A percentile compares a stretch with the other conserved stretches of the same genome.
Evolutionary conservation across 2,113 vertebrate species (phyloP).

Genomic region (Neodon shergylaensis): DNA sequence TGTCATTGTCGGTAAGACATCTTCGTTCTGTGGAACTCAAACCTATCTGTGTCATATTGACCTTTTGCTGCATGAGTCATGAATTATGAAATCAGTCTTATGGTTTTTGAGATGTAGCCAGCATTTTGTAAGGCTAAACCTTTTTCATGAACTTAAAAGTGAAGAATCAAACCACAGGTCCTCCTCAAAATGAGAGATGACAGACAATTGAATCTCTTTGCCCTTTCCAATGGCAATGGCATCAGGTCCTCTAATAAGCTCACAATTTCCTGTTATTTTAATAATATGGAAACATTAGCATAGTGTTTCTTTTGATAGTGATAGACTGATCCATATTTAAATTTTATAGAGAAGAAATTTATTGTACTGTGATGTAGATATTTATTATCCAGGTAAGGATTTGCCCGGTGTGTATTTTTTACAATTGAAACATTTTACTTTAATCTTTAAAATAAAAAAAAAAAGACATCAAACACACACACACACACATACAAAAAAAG

Average conservation of each 20-base stretch:
- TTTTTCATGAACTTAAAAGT: conserved; percentile 85
- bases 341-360: conserved; percentile 89
- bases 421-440: conserved; percentile 86
- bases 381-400: conserved; percentile 88
- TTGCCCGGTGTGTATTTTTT: conserved; percentile 84
- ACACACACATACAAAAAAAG: not conserved
- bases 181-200: conserved; percentile 75
- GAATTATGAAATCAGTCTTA: conserved; percentile 84
- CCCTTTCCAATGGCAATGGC: conserved; percentile 72
- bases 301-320: conserved; percentile 86
- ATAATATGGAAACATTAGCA: conserved; percentile 86
- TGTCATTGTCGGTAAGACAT: conserved; percentile 82
- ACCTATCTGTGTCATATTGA: conserved; percentile 85
- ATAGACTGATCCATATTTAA: conserved; percentile 86
- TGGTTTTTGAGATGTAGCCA: conserved; percentile 85
- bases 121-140: conserved; percentile 87
- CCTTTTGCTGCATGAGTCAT: conserved; percentile 88
- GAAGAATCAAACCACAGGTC: conserved; percentile 74
- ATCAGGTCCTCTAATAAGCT: conserved; percentile 82
- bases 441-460: conserved; percentile 81
- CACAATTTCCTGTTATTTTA: conserved; percentile 85
- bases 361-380: conserved; percentile 88
- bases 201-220: conserved; percentile 70
- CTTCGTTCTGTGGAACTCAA: conserved; percentile 85
- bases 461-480: conserved; percentile 65